Evolutionary conservation across 2,888 invertebrate genomes (phyloP), one percentile per base, ranked within the genome.

Genomic region (Chromoteleia sp.): DNA sequence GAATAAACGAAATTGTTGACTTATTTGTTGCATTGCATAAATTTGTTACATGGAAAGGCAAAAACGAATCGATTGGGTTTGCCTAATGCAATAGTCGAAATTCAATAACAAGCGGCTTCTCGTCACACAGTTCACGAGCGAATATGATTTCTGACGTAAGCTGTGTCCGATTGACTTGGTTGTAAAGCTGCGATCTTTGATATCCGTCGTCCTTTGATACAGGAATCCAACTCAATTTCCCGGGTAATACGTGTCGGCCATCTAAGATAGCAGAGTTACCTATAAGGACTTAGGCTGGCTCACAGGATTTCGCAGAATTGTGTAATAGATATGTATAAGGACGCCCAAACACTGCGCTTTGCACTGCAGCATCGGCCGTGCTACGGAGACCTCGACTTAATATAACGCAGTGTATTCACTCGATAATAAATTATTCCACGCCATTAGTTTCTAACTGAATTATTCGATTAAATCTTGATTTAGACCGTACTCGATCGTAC

Each of bases 401-500:
- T 87, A 85, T 86, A 86, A 81, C 81, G 84, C 74, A 77, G 81
- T 43, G 70, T 77, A 73, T 76, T 80, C 81, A 76, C 82, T 63
- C 50, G 71, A 74, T 82, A 75, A 83, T 87, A 85, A 86, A 88
- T 88, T 88, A 87, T 86, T 83, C 83, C 81, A 30, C 61, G 80
- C 84, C 87, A 86, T 85, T 86, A 84, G 86, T 84, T 84, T 75
- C 81, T 74, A 82, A 81, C 81, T 82, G 84, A 85, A 86, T 87
- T 86, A 87, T 88, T 87, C 87, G 86, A 88, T 88, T 88, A 86
- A 88, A 89, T 86, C 86, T 84, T 85, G 84, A 87, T 86, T 87
- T 86, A 85, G 77, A 79, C 76, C 58, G 81, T 59, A 56, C 63
- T 81, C 65, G 82, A 65, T 78, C 74, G 73, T 63, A 50, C 67